Base-by-base conservation (phyloP, 1,140 invertebrate genomes). In the Ctenoplectra terminalis region DNA sequence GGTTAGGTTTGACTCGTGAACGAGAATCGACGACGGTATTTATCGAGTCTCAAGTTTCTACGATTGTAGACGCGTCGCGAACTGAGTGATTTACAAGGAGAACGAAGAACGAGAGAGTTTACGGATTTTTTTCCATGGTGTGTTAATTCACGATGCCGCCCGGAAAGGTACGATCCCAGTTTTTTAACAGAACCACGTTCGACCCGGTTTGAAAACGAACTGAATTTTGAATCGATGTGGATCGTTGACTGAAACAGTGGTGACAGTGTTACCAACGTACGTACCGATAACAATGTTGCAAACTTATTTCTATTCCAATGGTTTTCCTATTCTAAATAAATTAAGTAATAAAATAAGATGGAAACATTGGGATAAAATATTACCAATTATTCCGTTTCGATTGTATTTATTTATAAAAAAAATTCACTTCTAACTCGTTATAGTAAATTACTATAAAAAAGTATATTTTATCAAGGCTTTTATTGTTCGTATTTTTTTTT, bases 401-500 rank as follows among this genome's bases (percentile, higher is more conserved):
- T n/a, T n/a, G n/a, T n/a, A n/a, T n/a, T n/a, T n/a, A n/a, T n/a
- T n/a, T n/a, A n/a, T n/a, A n/a, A n/a, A n/a, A n/a, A n/a, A n/a
- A n/a, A n/a, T n/a, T n/a, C n/a, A n/a, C n/a, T n/a, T n/a, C n/a
- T n/a, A n/a, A n/a, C n/a, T n/a, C n/a, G n/a, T n/a, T n/a, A n/a
- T n/a, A n/a, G n/a, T n/a, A n/a, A n/a, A n/a, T n/a, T n/a, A n/a
- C n/a, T 40, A 40, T 40, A 9, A 9, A 9, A 40, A 40, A 40
- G 40, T 40, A 40, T 9, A 40, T 40, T 40, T 40, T 40, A 40
- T 5, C 9, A 9, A 40, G 9, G 40, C 40, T 9, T 31, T 58
- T 61, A 61, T 61, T 61, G 20, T 61, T 61, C 40, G 40, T 61
- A 34, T 37, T 37, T 37, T 61, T 61, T n/a, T n/a, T n/a, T n/a